Evolutionary conservation across 2,888 invertebrate genomes (phyloP).

Genomic region (Salticus scenicus): DNA sequence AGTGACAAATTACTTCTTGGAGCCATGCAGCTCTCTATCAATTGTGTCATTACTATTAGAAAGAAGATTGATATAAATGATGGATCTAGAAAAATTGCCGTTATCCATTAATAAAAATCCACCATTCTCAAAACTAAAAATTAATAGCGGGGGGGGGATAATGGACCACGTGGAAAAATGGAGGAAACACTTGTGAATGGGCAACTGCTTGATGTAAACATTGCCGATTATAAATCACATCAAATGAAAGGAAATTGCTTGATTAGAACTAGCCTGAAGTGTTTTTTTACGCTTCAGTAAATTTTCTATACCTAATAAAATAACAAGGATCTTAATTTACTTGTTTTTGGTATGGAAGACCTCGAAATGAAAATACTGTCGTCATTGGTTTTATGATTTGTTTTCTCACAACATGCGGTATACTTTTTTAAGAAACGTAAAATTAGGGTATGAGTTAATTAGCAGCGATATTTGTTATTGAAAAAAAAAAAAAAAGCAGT

Average conservation of each 20-base stretch:
- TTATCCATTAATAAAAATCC: conserved; percentile 16
- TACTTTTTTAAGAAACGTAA: neutral
- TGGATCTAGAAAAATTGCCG: neutral
- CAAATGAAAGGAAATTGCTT: conserved; percentile 18
- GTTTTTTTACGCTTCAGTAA: neutral
- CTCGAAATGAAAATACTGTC: too few relatives aligned
- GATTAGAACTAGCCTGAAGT: neutral
- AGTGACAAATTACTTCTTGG: conserved; percentile 48
- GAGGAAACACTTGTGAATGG: neutral
- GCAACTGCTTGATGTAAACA: neutral
- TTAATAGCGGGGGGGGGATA: neutral
- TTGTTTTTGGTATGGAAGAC: neutral
- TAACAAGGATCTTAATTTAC: neutral
- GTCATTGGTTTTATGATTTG: neutral
- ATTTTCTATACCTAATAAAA: neutral
- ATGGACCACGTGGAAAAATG: neutral
- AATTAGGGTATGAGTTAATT: neutral
- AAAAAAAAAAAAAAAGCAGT: too few relatives aligned
- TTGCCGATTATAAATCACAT: conserved; percentile 10
- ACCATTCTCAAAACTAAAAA: neutral
- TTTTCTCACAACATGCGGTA: neutral
- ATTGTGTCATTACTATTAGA: conserved; percentile 5
- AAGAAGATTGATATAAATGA: conserved; percentile 15
- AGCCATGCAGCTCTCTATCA: neutral
- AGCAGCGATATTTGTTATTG: too few relatives aligned